Conservation (phyloP, 2,888 invertebrate species). For the Stenoptilia bipunctidactyla region DNA sequence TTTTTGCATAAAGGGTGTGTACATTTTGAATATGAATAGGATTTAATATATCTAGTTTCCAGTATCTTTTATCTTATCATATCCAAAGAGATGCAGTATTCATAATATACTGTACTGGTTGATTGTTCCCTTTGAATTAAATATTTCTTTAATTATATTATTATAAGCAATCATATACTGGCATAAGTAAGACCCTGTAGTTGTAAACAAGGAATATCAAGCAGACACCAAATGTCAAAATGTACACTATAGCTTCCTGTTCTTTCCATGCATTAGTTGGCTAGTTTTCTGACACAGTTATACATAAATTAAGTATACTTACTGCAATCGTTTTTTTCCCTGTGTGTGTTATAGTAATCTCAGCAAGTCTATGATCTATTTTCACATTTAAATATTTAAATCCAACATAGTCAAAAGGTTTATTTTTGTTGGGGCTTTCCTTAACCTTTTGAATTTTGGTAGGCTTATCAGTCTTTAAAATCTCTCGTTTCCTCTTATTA, state of each 20-base stretch:
- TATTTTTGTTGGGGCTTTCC: conserved; percentile 16
- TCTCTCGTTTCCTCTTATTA: conserved; percentile 56
- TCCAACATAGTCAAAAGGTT: conserved; percentile 13
- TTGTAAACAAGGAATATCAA: no score
- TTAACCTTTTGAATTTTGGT: conserved; percentile 38
- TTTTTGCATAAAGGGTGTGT: no score
- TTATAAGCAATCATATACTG: no score
- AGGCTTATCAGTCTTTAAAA: conserved; percentile 39
- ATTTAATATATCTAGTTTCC: no score
- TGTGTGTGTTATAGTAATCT: conserved; percentile 40
- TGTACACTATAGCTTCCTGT: background rate
- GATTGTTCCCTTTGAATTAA: no score
- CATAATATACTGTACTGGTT: no score
- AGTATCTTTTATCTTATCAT: no score
- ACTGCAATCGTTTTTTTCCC: conserved; percentile 43
- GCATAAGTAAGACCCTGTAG: no score
- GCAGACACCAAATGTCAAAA: no score
- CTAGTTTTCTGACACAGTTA: background rate
- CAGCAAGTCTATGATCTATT: conserved; percentile 44
- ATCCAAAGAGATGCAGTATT: no score
- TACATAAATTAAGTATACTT: conserved; percentile 14
- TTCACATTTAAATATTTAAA: conserved; percentile 39
- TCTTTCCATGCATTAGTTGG: background rate
- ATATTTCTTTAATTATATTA: no score
- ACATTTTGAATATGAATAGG: no score